Base-by-base conservation (phyloP, 2,797 vertebrate genomes). In the Chelon labrosus region DNA sequence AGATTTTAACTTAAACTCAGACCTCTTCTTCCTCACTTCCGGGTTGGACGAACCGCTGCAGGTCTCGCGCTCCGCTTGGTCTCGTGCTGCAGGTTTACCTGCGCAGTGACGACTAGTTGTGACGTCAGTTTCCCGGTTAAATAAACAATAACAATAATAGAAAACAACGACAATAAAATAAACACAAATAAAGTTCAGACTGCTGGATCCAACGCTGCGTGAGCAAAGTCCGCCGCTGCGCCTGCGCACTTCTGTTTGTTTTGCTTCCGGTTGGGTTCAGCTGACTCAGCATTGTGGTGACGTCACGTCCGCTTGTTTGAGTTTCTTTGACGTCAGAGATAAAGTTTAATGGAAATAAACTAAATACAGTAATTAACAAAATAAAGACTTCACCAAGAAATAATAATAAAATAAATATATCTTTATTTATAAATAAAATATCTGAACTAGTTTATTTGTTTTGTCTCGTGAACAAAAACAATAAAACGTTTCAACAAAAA, bases 251-350 rank as follows among this genome's bases (percentile, higher is more conserved):
- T 14, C 19, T 0, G 8, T 56, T 57, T 87, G 57, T 88, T 87
- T 74, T 66, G 52, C 14, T 88, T 88, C 86, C 82, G 76, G 63
- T 41, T 63, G 46, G 19, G 7, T 70, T 79, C 27, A 2, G 75
- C 83, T 85, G 80, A 90, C 5, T 84, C 83, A 85, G 82, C 77
- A 20, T 11, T 44, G 5, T 11, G 31, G 14, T 16, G 42, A 44
- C 42, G 42, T 44, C 42, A 44, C 42, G 11, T 44, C 42, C 31
- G 31, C 22, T 22, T 3, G 22, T 22, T 22, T 31, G 7, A 31
- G 31, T 31, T 31, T 31, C 31, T 31, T 31, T 7, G 7, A 31
- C 31, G 31, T 31, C 31, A 31, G 31, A 31, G 4, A 31, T 1
- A 31, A 5, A 31, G 31, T 31, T 31, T 31, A 31, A 31, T 31